Evolutionary conservation across 1,140 invertebrate genomes (phyloP), one percentile per base, ranked within the genome.

Genomic region (Bombus huntii): DNA sequence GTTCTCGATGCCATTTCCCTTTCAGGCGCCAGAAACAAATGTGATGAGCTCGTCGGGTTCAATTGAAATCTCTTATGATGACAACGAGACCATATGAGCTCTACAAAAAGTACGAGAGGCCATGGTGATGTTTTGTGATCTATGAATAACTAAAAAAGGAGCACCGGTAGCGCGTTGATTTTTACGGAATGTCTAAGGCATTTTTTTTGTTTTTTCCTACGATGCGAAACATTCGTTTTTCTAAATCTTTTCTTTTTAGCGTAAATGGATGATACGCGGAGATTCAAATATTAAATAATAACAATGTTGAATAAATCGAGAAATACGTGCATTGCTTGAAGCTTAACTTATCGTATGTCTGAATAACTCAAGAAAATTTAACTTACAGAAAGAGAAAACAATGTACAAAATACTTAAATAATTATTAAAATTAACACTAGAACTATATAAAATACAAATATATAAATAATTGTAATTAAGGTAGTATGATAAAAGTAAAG

Each of bases 1-100:
- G 85, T 85, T 89, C 74, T 90, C 75, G 86, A 62, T 89, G 77
- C 86, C 53, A 83, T 81, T 77, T 68, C 10, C 65, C 47, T 87
- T 76, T 83, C 81, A n/a, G 18, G n/a, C 37, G 68, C 1, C 68
- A n/a, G 37, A 62, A 73, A 59, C 42, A 78, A 62, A 62, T n/a
- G 6, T 53, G 25, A 59, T 31, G 15, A 73, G 70, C 47, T 73
- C 47, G 2, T 37, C 5, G 15, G 62, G 18, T 79, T n/a, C 47
- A 28, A 44, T 81, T 44, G 15, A n/a, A 4, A 34, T 31, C 28
- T 70, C 12, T 53, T 6, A 31, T 9, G 65, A 70, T 22, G 31
- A 22, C 47, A 28, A 81, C 34, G 68, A 28, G 25, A 81, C 31
- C 28, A 31, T 4, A 8, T 44, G 72, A 76, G 42, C 72, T 66